Evolutionary conservation across 1,140 invertebrate genomes (phyloP).

Genomic region (Leptonema lineaticorne): DNA sequence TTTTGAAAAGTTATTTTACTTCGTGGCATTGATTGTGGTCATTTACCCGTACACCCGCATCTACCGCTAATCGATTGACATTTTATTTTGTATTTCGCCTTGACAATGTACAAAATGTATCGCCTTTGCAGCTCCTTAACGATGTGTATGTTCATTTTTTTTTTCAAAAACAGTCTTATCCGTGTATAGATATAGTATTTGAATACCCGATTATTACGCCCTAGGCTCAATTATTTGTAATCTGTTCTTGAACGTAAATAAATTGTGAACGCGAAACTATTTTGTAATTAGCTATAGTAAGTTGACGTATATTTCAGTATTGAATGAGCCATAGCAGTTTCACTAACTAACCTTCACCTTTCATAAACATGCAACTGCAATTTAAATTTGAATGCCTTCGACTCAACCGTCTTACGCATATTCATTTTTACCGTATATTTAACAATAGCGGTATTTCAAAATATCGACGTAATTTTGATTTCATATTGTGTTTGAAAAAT

Average conservation of each 20-base stretch:
- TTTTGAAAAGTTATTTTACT: too few relatives aligned
- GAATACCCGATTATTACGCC: neutral
- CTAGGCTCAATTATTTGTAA: neutral
- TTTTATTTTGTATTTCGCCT: slow-evolving; percentile 19
- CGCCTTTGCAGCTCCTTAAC: neutral
- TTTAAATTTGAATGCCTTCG: too few relatives aligned
- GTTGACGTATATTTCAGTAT: too few relatives aligned
- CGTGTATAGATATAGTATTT: neutral
- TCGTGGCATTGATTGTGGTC: slow-evolving; percentile 23
- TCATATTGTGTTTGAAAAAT: too few relatives aligned
- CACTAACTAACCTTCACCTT: slow-evolving; percentile 1
- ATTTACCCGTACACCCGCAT: slow-evolving; percentile 17
- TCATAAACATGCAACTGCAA: neutral
- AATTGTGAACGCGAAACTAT: neutral
- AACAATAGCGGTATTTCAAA: too few relatives aligned
- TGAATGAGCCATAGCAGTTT: too few relatives aligned
- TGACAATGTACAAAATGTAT: slow-evolving; percentile 1
- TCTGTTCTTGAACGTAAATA: neutral
- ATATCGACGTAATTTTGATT: too few relatives aligned
- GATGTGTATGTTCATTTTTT: neutral
- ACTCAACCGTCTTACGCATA: neutral
- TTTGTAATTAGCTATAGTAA: too few relatives aligned
- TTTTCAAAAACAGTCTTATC: neutral
- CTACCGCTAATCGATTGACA: slow-evolving; percentile 24
- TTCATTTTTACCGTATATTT: neutral